These are phyloP conservation scores for Galleria mellonella DNA, from an alignment of 1,140 invertebrate species.

Conservation along the genomic window DNA sequence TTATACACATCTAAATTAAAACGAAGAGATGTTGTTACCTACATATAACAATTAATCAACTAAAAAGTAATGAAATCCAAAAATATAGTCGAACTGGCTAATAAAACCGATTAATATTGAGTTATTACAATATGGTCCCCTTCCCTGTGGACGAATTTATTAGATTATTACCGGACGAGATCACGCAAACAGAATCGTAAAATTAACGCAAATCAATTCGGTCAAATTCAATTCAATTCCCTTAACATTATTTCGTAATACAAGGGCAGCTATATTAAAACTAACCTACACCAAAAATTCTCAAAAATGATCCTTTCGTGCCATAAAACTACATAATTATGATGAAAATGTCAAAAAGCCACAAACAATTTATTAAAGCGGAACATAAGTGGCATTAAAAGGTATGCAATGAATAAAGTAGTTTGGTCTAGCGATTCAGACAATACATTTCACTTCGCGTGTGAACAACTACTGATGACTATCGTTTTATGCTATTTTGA, in stretches of 20 bases:
- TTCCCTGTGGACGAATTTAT: conserved; percentile 68
- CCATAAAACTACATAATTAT: no score
- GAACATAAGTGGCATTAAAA: conserved; percentile 35
- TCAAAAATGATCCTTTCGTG: neutral
- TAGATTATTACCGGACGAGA: conserved; percentile 67
- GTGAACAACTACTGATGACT: conserved; percentile 45
- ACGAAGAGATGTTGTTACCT: no score
- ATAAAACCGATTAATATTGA: conserved; percentile 57
- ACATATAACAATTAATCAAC: no score
- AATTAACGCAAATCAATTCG: conserved; percentile 66
- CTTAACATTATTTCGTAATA: conserved; percentile 27
- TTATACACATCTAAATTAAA: no score
- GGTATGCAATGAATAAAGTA: conserved; percentile 22
- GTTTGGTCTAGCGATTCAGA: conserved; percentile 25
- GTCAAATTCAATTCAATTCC: conserved; percentile 60
- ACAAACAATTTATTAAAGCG: conserved; percentile 27
- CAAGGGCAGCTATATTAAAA: conserved; percentile 5
- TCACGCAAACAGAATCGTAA: conserved; percentile 72
- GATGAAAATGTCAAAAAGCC: conserved; percentile 24
- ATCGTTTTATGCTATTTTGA: conserved; percentile 52
- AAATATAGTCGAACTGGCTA: conserved; percentile 35
- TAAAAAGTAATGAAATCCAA: no score
- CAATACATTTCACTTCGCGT: conserved; percentile 46
- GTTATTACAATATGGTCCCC: conserved; percentile 53
- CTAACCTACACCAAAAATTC: neutral